These are phyloP conservation scores for Hipparchia sbordonii DNA, from an alignment of 2,888 invertebrate genomes.

Conservation along the genomic window DNA sequence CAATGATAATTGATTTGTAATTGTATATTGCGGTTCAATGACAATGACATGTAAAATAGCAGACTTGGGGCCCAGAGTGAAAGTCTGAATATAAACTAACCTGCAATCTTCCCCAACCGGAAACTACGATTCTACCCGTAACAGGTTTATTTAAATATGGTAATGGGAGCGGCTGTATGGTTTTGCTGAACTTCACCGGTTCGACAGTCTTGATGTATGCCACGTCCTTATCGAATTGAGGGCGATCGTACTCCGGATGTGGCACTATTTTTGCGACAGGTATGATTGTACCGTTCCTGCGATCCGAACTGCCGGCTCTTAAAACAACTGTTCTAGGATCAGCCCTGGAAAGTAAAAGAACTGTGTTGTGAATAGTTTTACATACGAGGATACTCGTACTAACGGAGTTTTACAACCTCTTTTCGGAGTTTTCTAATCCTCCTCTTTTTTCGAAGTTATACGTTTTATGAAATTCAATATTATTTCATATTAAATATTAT, in stretches of 20 bases:
- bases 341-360: slow-evolving; percentile 54
- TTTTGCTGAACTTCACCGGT: slow-evolving; percentile 61
- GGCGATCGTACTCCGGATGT: slow-evolving; percentile 66
- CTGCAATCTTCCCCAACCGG: slow-evolving; percentile 71
- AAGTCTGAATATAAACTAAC: slow-evolving; percentile 42
- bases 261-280: slow-evolving; percentile 67
- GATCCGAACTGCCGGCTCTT: slow-evolving; percentile 72
- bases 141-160: slow-evolving; percentile 51
- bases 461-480: too few species aligned
- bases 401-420: too few species aligned
- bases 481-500: too few species aligned
- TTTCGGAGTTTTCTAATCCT: too few species aligned
- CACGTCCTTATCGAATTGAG: slow-evolving; percentile 70
- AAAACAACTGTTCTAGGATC: slow-evolving; percentile 66
- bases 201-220: slow-evolving; percentile 68
- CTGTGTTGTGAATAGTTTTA: background rate
- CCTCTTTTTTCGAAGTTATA: too few species aligned
- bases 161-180: slow-evolving; percentile 59
- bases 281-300: slow-evolving; percentile 70
- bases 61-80: too few species aligned
- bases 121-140: slow-evolving; percentile 56
- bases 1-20: too few species aligned
- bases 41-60: too few species aligned
- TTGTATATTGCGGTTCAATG: too few species aligned
- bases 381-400: too few species aligned